A percentile compares a stretch with the other conserved stretches of the same genome.
Conservation (phyloP, 2,888 invertebrate species). For the Phyllotreta cruciferae region DNA sequence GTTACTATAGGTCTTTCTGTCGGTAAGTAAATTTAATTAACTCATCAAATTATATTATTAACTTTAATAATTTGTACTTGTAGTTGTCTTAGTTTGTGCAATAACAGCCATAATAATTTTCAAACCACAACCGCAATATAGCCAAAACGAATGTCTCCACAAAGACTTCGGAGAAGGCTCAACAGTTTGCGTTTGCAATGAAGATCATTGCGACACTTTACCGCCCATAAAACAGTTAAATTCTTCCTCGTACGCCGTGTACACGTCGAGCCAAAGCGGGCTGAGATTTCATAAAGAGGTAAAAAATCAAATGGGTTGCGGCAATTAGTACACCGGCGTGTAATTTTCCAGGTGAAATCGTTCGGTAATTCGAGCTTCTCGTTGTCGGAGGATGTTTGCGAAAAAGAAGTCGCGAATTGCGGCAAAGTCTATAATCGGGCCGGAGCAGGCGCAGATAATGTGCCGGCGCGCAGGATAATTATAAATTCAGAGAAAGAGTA, state of each 20-base stretch:
- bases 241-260: conserved; percentile 59
- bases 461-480: background rate
- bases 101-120: background rate
- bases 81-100: background rate
- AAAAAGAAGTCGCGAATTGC: background rate
- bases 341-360: background rate
- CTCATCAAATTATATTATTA: no score
- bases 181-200: conserved; percentile 75
- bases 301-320: background rate
- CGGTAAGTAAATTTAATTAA: no score
- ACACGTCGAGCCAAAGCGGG: conserved; percentile 68
- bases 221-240: conserved; percentile 59
- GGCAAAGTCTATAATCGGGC: background rate
- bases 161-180: conserved; percentile 32
- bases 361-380: background rate
- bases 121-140: background rate
- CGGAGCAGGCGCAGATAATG: background rate
- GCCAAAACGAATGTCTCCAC: conserved; percentile 15
- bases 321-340: background rate
- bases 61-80: no score
- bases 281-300: conserved; percentile 57
- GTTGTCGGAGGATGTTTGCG: conserved; percentile 2
- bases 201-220: conserved; percentile 73
- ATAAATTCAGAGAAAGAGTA: conserved; percentile 47
- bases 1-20: no score